phyloP scores from a whole-genome alignment of 2,797 vertebrate genomes.

The Phrynocephalus forsythii region DNA sequence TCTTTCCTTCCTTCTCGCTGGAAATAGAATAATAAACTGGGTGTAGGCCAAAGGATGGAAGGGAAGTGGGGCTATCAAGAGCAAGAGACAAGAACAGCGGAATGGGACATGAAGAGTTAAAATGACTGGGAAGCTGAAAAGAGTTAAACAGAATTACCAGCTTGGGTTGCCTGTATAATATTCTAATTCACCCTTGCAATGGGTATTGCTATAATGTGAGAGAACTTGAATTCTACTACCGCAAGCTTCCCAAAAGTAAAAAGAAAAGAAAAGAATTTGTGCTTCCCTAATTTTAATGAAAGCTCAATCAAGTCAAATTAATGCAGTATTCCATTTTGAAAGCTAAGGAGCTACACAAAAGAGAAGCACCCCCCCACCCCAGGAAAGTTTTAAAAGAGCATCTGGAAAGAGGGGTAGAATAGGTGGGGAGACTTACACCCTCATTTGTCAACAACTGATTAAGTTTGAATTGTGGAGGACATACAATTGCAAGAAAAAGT shows the following conservation, averaged over 20 bases:
- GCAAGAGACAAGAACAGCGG: conserved; percentile 35
- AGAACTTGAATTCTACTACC: background rate
- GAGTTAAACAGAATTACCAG: background rate
- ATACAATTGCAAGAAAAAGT: background rate
- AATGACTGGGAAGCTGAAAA: background rate
- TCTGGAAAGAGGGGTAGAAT: background rate
- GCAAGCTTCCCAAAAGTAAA: background rate
- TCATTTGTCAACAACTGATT: background rate
- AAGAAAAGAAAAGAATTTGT: background rate
- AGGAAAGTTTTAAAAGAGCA: background rate
- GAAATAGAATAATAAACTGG: conserved; percentile 54
- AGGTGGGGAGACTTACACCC: background rate
- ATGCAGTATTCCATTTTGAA: background rate
- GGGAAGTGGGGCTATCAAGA: conserved; percentile 48
- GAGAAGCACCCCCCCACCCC: background rate
- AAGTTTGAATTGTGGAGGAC: background rate
- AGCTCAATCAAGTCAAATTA: background rate
- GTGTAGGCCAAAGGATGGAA: conserved; percentile 37
- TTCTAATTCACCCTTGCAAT: background rate
- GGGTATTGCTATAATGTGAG: background rate
- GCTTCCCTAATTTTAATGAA: background rate
- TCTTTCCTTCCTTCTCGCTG: conserved; percentile 57
- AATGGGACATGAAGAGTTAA: conserved; percentile 15
- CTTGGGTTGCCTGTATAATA: background rate
- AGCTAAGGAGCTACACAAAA: background rate